These are phyloP conservation scores for Euura saliciscinereae DNA, from an alignment of 1,140 invertebrate genomes.

Conservation along the genomic window DNA sequence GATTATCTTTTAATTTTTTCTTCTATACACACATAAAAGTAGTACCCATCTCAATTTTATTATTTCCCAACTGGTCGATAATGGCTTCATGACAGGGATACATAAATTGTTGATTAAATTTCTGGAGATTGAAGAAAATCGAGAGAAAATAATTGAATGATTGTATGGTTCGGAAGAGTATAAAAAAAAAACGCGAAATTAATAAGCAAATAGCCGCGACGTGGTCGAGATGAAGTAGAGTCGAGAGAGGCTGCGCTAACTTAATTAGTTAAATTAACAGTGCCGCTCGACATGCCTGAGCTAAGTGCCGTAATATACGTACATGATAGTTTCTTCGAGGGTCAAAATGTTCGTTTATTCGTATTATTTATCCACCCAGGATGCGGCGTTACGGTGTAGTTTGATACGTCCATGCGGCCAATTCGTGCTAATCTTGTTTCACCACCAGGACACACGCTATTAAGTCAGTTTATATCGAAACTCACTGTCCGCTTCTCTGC, in stretches of 20 bases:
- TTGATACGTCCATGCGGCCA: not conserved
- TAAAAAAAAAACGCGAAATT: constrained; percentile 18
- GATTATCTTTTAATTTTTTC: too few relatives aligned
- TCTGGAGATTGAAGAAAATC: too few relatives aligned
- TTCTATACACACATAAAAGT: too few relatives aligned
- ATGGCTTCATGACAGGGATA: too few relatives aligned
- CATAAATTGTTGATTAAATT: too few relatives aligned
- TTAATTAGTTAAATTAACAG: constrained; percentile 60
- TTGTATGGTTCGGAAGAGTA: not conserved
- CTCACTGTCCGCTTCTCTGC: not conserved
- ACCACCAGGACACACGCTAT: not conserved
- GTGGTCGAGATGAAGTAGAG: constrained; percentile 20
- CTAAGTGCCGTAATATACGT: constrained; percentile 41
- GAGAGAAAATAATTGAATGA: not conserved
- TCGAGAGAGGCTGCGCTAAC: constrained; percentile 44
- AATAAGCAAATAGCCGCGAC: not conserved
- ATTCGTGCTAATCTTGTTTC: not conserved
- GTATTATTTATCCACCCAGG: constrained; percentile 30
- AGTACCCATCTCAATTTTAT: too few relatives aligned
- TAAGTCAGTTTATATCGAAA: not conserved
- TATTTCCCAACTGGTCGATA: too few relatives aligned
- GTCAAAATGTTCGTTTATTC: constrained; percentile 36
- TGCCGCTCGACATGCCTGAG: constrained; percentile 40
- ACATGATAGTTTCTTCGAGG: constrained; percentile 30
- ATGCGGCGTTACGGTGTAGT: not conserved